phyloP scores from a whole-genome alignment of 92 coral and sea anemone genomes.

The Paragorgia papillata region DNA sequence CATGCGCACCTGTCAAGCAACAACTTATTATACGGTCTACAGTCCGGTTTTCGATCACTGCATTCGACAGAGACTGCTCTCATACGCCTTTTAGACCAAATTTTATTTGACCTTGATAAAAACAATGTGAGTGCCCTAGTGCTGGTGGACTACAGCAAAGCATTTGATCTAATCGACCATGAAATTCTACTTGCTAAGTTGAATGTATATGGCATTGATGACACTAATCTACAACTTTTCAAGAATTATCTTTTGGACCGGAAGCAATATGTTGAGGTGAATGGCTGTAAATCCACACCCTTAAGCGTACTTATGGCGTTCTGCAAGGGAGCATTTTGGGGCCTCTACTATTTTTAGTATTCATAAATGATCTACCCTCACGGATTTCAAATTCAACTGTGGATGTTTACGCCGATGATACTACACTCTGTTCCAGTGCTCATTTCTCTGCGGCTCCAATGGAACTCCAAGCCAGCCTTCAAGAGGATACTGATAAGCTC shows the following conservation, averaged over 20 bases:
- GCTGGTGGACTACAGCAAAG: too few species aligned
- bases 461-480: slow-evolving; percentile 36
- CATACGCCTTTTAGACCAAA: slow-evolving; percentile 28
- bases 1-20: too few species aligned
- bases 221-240: too few species aligned
- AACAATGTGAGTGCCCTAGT: too few species aligned
- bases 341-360: too few species aligned
- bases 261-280: slow-evolving; percentile 29
- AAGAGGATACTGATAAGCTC: slow-evolving; percentile 23
- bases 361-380: slow-evolving; percentile 3
- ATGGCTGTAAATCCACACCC: too few species aligned
- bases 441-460: not conserved
- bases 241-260: slow-evolving; percentile 35
- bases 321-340: slow-evolving; percentile 12
- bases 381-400: not conserved
- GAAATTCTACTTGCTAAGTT: too few species aligned
- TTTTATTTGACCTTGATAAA: too few species aligned
- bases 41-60: too few species aligned
- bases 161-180: too few species aligned
- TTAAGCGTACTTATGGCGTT: slow-evolving; percentile 25
- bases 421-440: not conserved
- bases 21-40: too few species aligned
- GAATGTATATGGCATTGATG: too few species aligned
- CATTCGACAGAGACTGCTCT: slow-evolving; percentile 49
- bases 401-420: slow-evolving; percentile 11